A percentile compares a stretch with the other conserved stretches of the same genome.
Evolutionary conservation across 2,888 invertebrate species (phyloP).

Genomic region (Myopa tessellatipennis): DNA sequence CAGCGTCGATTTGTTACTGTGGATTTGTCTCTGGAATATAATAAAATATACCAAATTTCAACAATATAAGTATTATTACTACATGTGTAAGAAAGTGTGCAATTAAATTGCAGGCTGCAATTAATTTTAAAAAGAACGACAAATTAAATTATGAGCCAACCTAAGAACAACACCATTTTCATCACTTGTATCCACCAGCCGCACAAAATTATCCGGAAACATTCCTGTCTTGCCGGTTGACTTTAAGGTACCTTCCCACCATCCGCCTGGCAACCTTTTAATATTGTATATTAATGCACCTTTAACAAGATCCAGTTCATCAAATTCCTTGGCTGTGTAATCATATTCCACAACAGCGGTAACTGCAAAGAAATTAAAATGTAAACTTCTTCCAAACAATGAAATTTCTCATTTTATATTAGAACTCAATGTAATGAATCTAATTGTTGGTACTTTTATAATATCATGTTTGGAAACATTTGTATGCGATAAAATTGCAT

Average conservation of each 20-base stretch:
- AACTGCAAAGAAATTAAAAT: conserved; percentile 68
- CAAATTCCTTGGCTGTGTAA: conserved; percentile 85
- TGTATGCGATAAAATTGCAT: no score
- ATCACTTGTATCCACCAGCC: conserved; percentile 70
- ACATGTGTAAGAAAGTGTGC: no score
- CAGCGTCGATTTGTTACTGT: conserved; percentile 74
- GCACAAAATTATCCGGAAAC: conserved; percentile 95
- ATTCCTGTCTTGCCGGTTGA: conserved; percentile 81
- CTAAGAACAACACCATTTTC: conserved; percentile 66
- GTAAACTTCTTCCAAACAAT: not conserved
- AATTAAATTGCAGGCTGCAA: not conserved
- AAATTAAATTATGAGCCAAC: conserved; percentile 55
- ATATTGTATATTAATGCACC: conserved; percentile 88
- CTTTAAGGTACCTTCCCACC: conserved; percentile 90
- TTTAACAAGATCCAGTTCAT: conserved; percentile 84
- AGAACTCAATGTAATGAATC: no score
- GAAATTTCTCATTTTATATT: no score
- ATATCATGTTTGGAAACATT: no score
- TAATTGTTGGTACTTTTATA: no score
- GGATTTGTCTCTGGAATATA: conserved; percentile 63
- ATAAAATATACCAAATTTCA: not conserved
- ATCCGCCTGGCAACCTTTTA: conserved; percentile 82
- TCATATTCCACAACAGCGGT: conserved; percentile 89
- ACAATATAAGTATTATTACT: not conserved
- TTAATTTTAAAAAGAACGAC: not conserved